Evolutionary conservation across 2,113 vertebrate genomes (phyloP), one percentile per base, ranked within the genome.

Genomic region (Amblyopsis rosae): DNA sequence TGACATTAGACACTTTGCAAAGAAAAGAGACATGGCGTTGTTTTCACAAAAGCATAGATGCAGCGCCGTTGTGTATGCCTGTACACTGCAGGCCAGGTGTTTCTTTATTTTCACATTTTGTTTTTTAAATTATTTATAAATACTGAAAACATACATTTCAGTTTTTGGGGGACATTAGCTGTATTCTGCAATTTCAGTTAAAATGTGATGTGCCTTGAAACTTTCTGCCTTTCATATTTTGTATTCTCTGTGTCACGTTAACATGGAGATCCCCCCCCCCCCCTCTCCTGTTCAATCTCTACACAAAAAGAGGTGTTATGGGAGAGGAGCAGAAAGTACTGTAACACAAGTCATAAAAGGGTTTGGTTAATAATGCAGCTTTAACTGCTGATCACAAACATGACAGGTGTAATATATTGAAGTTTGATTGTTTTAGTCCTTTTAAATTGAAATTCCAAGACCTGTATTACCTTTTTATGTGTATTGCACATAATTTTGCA

Each of bases 141-240:
- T 26, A 26, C 26, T 26, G 2, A 26, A 26, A 26, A 26, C 26
- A 26, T 26, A 26, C 26, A 26, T 26, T 26, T 26, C 26, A 26
- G 26, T 26, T 26, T 26, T 26, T 26, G 26, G 26, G 26, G 2
- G 7, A 6, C 35, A 41, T 41, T 41, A 41, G 35, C 35, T 41
- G 35, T 41, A 41, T 41, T 6, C 35, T 41, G 35, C 35, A 41
- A 41, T 41, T 41, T 41, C 35, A 41, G 35, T 41, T 41, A 5
- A 41, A 41, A 41, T 4, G 32, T 48, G 69, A 41, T 69, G 68
- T 69, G 12, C 60, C 76, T 83, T 69, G 3, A 69, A 79, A 48
- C 16, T 53, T 46, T 59, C 70, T 78, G 49, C 73, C 41, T 60
- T 26, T 61, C 12, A 41, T 7, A 41, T 41, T 41, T 26, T 26